Evolutionary conservation across 2,797 vertebrate species (phyloP).

Genomic region (Vultur gryphus): DNA sequence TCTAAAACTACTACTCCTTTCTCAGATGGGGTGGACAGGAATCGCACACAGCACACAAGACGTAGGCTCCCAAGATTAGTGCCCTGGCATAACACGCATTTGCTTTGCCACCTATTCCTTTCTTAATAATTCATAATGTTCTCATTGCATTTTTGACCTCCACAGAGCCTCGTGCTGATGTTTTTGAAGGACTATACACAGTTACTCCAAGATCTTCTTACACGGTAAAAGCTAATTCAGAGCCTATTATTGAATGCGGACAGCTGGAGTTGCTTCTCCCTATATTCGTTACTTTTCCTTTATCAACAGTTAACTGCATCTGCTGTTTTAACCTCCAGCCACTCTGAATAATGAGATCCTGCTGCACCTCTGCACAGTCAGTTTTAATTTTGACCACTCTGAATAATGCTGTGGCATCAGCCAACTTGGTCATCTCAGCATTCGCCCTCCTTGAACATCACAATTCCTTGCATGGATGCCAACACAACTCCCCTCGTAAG

Average conservation of each 20-base stretch:
- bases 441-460: background rate
- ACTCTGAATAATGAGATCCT: background rate
- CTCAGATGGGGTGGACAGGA: accelerated
- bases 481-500: background rate
- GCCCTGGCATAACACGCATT: background rate
- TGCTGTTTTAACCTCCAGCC: background rate
- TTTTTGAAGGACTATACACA: background rate
- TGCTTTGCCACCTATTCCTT: background rate
- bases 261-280: background rate
- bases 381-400: background rate
- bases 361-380: background rate
- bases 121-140: background rate
- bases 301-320: background rate
- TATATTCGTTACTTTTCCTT: background rate
- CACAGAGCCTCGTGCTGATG: background rate
- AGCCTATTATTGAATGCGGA: background rate
- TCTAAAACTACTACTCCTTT: background rate
- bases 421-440: background rate
- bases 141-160: background rate
- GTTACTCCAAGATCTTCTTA: background rate
- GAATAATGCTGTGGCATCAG: background rate
- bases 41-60: background rate
- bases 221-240: background rate
- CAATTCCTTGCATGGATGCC: background rate
- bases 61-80: background rate